These are phyloP conservation scores for Tretioscincus oriximinensis DNA, from an alignment of 2,113 vertebrate species.

Conservation along the genomic window DNA sequence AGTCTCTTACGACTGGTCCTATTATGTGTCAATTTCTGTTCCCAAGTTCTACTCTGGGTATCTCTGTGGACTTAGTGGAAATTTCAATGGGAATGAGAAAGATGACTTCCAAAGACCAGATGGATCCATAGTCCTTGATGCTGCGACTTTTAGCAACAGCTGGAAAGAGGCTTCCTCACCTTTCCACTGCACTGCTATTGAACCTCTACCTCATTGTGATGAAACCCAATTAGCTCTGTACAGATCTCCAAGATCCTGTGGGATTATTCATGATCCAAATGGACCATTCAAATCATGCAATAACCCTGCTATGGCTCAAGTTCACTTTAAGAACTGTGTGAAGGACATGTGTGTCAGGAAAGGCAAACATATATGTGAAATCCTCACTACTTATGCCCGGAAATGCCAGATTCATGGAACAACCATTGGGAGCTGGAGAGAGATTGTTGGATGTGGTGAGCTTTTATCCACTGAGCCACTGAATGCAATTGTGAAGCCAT, in stretches of 20 bases:
- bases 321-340: conserved; percentile 35
- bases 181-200: conserved; percentile 6
- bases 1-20: conserved; percentile 61
- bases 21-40: conserved; percentile 55
- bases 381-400: conserved; percentile 51
- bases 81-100: conserved; percentile 41
- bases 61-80: conserved; percentile 68
- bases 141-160: neutral
- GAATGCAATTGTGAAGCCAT: neutral
- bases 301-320: neutral
- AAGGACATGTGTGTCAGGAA: conserved; percentile 3
- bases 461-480: neutral
- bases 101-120: conserved; percentile 45
- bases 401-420: conserved; percentile 59
- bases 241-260: conserved; percentile 30
- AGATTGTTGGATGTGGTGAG: conserved; percentile 62
- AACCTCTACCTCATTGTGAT: neutral
- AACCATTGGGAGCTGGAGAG: conserved; percentile 61
- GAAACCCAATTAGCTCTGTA: conserved; percentile 11
- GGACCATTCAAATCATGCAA: conserved; percentile 62
- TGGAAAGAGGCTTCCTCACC: neutral
- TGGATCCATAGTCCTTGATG: neutral
- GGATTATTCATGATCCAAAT: conserved; percentile 26
- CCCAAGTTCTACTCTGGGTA: conserved; percentile 55
- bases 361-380: conserved; percentile 45